phyloP scores from a whole-genome alignment of 2,888 invertebrate species.

The Zygaena filipendulae region DNA sequence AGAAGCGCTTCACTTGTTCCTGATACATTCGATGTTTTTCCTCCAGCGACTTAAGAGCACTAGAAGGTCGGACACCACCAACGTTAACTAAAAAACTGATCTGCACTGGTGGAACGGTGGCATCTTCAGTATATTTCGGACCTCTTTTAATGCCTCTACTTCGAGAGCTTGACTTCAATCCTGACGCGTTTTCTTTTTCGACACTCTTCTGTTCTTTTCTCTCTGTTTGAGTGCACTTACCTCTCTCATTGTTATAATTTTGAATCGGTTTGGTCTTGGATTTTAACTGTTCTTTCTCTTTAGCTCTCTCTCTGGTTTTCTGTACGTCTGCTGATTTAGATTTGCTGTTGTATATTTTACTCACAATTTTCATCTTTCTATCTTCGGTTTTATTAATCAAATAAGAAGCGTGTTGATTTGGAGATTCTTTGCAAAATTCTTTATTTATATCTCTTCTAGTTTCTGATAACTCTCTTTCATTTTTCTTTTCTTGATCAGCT shows the following conservation, averaged over 20 bases:
- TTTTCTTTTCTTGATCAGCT: conserved; percentile 29
- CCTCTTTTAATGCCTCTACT: conserved; percentile 30
- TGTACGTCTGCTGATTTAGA: conserved; percentile 31
- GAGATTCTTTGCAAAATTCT: conserved; percentile 13
- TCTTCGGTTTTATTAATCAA: conserved; percentile 39
- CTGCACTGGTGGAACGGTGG: conserved; percentile 34
- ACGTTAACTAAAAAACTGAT: conserved; percentile 51
- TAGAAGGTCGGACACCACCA: conserved; percentile 37
- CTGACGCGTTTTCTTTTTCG: conserved; percentile 12
- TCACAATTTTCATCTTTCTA: conserved; percentile 21
- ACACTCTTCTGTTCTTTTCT: conserved; percentile 11
- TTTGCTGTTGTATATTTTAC: conserved; percentile 24
- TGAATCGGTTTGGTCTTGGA: conserved; percentile 13
- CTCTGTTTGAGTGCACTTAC: conserved; percentile 6
- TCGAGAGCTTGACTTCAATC: conserved; percentile 25
- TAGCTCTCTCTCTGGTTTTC: conserved; percentile 18
- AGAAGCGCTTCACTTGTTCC: too few relatives aligned
- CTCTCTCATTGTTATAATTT: conserved; percentile 13
- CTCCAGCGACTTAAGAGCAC: conserved; percentile 39
- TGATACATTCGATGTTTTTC: conserved; percentile 55
- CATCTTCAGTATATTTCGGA: conserved; percentile 8
- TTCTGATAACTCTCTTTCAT: conserved; percentile 21
- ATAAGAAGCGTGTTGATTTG: conserved; percentile 30
- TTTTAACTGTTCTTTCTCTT: conserved; percentile 9
- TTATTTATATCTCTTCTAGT: conserved; percentile 19